Conservation (phyloP, 2,113 vertebrate genomes). For the Calidris pygmaea region DNA sequence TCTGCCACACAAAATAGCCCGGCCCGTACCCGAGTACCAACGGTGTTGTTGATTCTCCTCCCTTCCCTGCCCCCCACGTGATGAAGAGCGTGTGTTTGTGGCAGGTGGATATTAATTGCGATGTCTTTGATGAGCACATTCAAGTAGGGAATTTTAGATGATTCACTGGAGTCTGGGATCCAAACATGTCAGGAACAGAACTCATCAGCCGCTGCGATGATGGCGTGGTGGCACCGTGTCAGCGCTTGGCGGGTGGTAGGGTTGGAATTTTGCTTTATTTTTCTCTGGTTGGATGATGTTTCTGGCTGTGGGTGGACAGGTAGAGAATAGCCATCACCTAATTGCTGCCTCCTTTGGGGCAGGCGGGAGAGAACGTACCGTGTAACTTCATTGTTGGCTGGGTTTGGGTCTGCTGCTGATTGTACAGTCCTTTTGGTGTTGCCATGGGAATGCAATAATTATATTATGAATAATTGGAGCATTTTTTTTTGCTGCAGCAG, state of each 20-base stretch:
- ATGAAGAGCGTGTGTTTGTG: neutral
- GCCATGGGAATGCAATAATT: constrained; percentile 44
- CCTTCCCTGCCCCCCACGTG: fast-evolving
- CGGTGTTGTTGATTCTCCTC: neutral
- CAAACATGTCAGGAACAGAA: neutral
- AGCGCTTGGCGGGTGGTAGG: neutral
- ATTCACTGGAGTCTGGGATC: neutral
- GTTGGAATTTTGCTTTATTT: neutral
- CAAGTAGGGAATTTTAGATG: neutral
- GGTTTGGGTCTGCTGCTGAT: neutral
- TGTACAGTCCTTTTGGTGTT: neutral
- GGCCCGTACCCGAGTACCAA: fast-evolving
- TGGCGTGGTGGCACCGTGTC: neutral
- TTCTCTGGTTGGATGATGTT: neutral
- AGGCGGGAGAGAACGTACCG: neutral
- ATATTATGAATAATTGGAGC: constrained; percentile 1
- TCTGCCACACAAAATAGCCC: neutral
- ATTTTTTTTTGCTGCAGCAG: neutral
- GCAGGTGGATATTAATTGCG: neutral
- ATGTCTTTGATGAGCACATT: neutral
- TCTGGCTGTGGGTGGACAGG: neutral
- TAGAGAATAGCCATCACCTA: constrained; percentile 10
- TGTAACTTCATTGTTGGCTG: neutral
- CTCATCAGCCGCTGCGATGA: neutral
- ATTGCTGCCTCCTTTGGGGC: neutral